Percentiles rank a stretch among this genome's conserved stretches.
phyloP scores from a whole-genome alignment of 2,113 vertebrate species.

The Toxotes chatareus region DNA sequence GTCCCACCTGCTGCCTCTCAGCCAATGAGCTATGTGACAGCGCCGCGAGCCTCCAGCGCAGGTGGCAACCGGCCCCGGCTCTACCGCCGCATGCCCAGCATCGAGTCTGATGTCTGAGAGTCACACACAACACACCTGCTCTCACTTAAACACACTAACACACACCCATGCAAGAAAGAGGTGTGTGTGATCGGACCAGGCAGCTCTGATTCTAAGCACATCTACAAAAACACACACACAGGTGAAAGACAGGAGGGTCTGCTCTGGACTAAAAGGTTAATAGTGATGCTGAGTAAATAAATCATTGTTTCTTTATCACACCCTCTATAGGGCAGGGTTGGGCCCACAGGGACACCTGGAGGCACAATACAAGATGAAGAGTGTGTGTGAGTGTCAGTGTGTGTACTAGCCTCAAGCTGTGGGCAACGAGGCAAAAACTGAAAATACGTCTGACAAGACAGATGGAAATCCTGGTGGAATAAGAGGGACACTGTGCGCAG shows the following conservation, averaged over 20 bases:
- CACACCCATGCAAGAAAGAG: slow-evolving; percentile 62
- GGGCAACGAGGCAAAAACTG: slow-evolving; percentile 61
- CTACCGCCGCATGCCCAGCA: slow-evolving; percentile 98
- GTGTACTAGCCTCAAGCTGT: slow-evolving; percentile 57
- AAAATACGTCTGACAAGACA: slow-evolving; percentile 52
- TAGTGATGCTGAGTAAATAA: slow-evolving; percentile 61
- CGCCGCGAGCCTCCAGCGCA: slow-evolving; percentile 93
- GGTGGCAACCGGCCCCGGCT: slow-evolving; percentile 94
- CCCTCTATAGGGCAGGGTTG: slow-evolving; percentile 41
- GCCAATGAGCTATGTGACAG: slow-evolving; percentile 90
- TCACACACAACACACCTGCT: slow-evolving; percentile 40
- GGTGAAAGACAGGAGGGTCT: slow-evolving; percentile 18
- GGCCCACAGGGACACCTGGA: slow-evolving; percentile 69
- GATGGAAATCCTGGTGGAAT: slow-evolving; percentile 51
- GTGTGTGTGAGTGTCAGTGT: slow-evolving; percentile 66
- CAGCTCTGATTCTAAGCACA: slow-evolving; percentile 72
- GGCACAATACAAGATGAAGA: slow-evolving; percentile 54
- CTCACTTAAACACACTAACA: slow-evolving; percentile 62
- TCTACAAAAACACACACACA: slow-evolving; percentile 44
- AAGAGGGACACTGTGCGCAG: slow-evolving; percentile 48
- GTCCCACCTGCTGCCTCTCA: slow-evolving; percentile 91
- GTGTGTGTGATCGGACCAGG: slow-evolving; percentile 65
- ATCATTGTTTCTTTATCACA: slow-evolving; percentile 63
- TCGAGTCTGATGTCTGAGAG: slow-evolving; percentile 97
- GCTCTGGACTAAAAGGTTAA: slow-evolving; percentile 56